Conservation (phyloP, 2,113 vertebrate genomes). For the Psilopogon haemacephalus region DNA sequence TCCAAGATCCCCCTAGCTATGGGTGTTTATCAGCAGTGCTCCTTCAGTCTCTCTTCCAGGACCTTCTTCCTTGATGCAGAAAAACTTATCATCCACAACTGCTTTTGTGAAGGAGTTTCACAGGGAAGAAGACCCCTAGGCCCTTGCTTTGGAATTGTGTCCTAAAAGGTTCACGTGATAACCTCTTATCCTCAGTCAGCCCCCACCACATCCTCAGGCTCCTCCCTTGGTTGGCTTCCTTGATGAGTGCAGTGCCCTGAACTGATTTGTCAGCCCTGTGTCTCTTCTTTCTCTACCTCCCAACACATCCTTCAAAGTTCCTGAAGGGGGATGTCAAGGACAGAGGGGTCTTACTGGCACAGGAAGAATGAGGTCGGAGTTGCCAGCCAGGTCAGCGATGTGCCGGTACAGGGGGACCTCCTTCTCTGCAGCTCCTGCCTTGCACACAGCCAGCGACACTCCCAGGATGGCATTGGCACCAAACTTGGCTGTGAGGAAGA, state of each 20-base stretch:
- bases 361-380: conserved; percentile 87
- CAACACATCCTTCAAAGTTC: not conserved
- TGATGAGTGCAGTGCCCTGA: not conserved
- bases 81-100: not conserved
- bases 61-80: not conserved
- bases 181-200: not conserved
- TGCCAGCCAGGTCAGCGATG: conserved; percentile 91
- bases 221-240: not conserved
- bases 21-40: not conserved
- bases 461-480: conserved; percentile 92
- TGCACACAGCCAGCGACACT: conserved; percentile 89
- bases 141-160: not conserved
- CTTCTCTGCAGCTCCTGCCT: conserved; percentile 89
- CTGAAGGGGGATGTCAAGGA: not conserved
- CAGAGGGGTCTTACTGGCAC: conserved; percentile 83
- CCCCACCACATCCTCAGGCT: not conserved
- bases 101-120: not conserved
- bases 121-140: not conserved
- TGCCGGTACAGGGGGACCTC: conserved; percentile 89
- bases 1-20: not conserved
- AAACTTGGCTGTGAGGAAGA: conserved; percentile 83
- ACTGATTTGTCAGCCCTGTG: not conserved
- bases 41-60: not conserved
- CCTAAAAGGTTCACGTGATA: not conserved
- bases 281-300: not conserved